Conservation (phyloP, 2,113 vertebrate genomes). For the Probosciger aterrimus region DNA sequence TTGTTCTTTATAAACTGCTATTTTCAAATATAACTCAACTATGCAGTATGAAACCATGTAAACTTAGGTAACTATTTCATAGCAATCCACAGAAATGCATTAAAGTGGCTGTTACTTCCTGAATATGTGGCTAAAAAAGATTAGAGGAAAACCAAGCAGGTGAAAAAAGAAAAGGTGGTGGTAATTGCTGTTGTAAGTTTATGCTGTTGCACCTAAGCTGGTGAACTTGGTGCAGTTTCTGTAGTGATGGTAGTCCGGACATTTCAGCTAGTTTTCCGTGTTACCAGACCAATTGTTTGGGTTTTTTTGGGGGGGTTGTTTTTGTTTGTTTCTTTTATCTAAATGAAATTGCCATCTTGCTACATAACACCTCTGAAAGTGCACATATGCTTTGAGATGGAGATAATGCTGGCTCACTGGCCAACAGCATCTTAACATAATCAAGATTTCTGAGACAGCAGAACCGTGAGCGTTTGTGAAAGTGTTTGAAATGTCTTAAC, state of each 20-base stretch:
- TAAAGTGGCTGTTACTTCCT: not conserved
- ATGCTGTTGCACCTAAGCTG: not conserved
- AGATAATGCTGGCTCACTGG: not conserved
- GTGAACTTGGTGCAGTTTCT: not conserved
- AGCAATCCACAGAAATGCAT: not conserved
- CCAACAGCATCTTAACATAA: not conserved
- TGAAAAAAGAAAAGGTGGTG: not conserved
- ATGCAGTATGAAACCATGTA: not conserved
- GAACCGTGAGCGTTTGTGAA: not conserved
- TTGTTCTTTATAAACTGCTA: not conserved
- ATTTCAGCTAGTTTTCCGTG: not conserved
- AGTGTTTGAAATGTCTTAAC: not conserved
- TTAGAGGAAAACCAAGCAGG: not conserved
- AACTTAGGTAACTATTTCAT: not conserved
- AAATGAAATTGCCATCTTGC: not conserved
- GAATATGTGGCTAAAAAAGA: not conserved
- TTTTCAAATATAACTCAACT: not conserved
- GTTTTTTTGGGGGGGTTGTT: not conserved
- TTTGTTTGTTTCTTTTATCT: not conserved
- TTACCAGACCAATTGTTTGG: not conserved
- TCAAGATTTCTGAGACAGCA: not conserved
- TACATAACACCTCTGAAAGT: not conserved
- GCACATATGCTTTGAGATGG: not conserved
- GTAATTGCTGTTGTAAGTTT: not conserved
- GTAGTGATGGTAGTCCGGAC: not conserved